Evolutionary conservation across 92 coral and sea anemone species (phyloP), one percentile per base, ranked within the genome.

Genomic region (Anthopleura xanthogrammica): DNA sequence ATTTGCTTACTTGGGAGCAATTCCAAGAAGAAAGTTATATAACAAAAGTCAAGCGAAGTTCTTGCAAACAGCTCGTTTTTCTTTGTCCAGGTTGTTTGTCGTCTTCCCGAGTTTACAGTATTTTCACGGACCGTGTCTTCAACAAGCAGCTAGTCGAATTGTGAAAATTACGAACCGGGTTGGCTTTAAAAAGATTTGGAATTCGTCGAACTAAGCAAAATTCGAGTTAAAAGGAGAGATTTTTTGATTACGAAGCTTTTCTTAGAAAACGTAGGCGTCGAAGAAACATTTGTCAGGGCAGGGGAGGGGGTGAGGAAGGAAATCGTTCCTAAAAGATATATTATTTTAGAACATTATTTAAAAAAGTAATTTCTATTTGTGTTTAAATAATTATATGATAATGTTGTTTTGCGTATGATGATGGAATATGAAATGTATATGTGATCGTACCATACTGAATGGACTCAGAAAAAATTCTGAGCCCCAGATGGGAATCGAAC

Each of bases 101-200:
- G 41, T 46, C 36, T 64, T 64, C 64, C 7, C 72, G 72, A 64
- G 6, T 46, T 46, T 46, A 20, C 13, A 7, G 20, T 17, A n/a
- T 68, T 68, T 36, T 29, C 74, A 68, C 74, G 74, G 74, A 68
- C 46, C 74, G 74, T 68, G 14, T 24, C 17, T 62, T 23, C 70
- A 62, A 12, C 74, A 68, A 29, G 24, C 74, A 68, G n/a, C n/a
- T n/a, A n/a, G 74, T 68, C 74, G 17, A 68, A 6, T 68, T 68
- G 74, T 68, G 74, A 68, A 68, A 68, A 68, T 36, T 7, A 23
- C 17, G 43, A 24, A 29, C 11, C 3, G 42, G 41, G 16, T 36
- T 24, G 0, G 16, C 74, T 24, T 68, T 68, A 29, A 23, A 36
- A 68, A 24, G 74, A 68, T 42, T 68, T 68, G 29, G 11, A 68